A percentile compares a stretch with the other conserved stretches of the same genome.
Conservation (phyloP, 2,888 invertebrate genomes). For the Sisyra nigra region DNA sequence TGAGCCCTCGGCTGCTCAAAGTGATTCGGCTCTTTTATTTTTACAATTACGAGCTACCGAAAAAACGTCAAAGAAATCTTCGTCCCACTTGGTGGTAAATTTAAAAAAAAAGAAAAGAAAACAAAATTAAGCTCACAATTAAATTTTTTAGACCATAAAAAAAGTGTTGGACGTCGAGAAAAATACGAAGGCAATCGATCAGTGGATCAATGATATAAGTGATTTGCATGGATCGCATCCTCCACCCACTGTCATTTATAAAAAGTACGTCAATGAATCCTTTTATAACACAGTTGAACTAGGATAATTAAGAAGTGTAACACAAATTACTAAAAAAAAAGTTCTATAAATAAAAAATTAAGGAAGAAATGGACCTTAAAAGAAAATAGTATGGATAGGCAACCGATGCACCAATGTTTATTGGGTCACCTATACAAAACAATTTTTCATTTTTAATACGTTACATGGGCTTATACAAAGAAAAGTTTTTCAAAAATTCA, state of each 20-base stretch:
- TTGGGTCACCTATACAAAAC: too few species aligned
- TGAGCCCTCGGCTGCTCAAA: conserved; percentile 90
- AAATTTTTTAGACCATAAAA: conserved; percentile 49
- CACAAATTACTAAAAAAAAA: background rate
- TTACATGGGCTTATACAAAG: too few species aligned
- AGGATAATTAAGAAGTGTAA: conserved; percentile 1
- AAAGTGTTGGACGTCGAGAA: conserved; percentile 70
- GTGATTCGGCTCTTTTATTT: conserved; percentile 86
- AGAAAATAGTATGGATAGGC: too few species aligned
- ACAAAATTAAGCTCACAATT: too few species aligned
- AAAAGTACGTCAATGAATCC: conserved; percentile 38
- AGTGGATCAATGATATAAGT: conserved; percentile 92
- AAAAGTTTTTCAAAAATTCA: too few species aligned
- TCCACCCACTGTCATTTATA: conserved; percentile 66
- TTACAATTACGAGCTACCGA: conserved; percentile 68
- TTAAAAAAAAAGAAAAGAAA: too few species aligned
- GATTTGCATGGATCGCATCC: conserved; percentile 85
- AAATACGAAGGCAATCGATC: conserved; percentile 79
- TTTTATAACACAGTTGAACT: conserved; percentile 1
- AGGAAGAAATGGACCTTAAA: background rate
- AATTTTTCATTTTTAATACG: too few species aligned
- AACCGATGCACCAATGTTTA: too few species aligned
- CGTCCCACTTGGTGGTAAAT: conserved; percentile 13
- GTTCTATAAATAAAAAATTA: background rate
- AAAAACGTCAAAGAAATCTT: conserved; percentile 27